A percentile compares a stretch with the other conserved stretches of the same genome.
Evolutionary conservation across 2,113 vertebrate genomes (phyloP).

Genomic region (Spea bombifrons): DNA sequence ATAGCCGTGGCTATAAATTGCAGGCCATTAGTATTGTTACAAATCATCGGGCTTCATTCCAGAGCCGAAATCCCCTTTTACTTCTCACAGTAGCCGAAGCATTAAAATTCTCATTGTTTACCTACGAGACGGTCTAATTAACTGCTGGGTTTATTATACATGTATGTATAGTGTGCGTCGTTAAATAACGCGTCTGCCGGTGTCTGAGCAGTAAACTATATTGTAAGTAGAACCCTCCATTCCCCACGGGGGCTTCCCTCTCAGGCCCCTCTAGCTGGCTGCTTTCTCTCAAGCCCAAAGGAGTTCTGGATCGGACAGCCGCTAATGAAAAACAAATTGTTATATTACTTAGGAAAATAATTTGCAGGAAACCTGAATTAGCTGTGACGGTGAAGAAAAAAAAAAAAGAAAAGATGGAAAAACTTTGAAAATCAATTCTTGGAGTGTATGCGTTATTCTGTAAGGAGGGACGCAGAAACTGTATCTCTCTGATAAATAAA

Average conservation of each 20-base stretch:
- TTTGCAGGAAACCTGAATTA: constrained; percentile 47
- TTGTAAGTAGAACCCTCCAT: neutral
- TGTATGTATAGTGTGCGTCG: constrained; percentile 9
- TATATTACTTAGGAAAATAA: constrained; percentile 49
- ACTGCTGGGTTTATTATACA: constrained; percentile 1
- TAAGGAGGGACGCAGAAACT: neutral
- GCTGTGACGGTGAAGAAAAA: constrained; percentile 30
- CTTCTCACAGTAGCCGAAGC: constrained; percentile 25
- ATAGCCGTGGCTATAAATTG: constrained; percentile 29
- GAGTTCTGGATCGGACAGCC: constrained; percentile 32
- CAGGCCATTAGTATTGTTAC: constrained; percentile 1
- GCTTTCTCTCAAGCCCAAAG: constrained; percentile 35
- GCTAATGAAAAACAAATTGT: constrained; percentile 50
- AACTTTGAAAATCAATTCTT: neutral
- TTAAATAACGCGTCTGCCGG: constrained; percentile 39
- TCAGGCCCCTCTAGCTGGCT: constrained; percentile 11
- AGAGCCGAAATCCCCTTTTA: neutral
- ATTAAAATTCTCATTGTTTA: constrained; percentile 25
- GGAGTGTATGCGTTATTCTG: neutral
- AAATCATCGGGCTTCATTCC: neutral
- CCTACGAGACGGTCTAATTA: constrained; percentile 35
- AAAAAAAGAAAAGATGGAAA: neutral
- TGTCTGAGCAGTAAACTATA: constrained; percentile 25
- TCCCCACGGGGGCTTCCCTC: constrained; percentile 20
- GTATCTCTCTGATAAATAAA: neutral